Base-by-base conservation (phyloP, 2,113 vertebrate species). In the Amphiprion ocellaris region DNA sequence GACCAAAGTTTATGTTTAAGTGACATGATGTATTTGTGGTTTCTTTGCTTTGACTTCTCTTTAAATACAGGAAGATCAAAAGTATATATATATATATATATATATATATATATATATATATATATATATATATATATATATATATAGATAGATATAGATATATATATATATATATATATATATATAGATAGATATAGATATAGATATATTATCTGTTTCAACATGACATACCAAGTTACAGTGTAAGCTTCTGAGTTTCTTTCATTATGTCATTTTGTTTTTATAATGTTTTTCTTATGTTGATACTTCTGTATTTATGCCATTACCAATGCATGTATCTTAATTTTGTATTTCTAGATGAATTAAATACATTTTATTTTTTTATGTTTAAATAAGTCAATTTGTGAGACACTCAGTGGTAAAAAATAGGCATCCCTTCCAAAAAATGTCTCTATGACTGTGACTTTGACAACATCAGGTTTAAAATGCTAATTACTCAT, bases 331-430 rank as follows among this genome's bases (percentile, higher is more conserved):
- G 88, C 86, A 91, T 91, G 87, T 82, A 83, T 82, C 69, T 74
- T 74, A 30, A 80, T 90, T 91, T 91, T 91, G 61, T 90, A 90
- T 90, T 90, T 76, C 65, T 39, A 64, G 76, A 84, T 65, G 8
- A 85, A 77, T 90, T 87, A 83, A 89, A 87, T 86, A 78, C 74
- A 77, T 73, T 74, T 74, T 84, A 68, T n/a, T 8, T 77, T 71
- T 77, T 24, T 52, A 41, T 41, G 39, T 41, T 12, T 41, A 2
- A 12, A 41, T 6, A 41, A 41, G 39, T 41, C 39, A 11, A 9
- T 12, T 10, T 12, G 9, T 10, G 9, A 11, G 39, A 41, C 30
- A 1, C 4, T 30, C 30, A 30, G 30, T 30, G 9, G 39, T 12
- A 41, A 41, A 10, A 3, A 11, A 11, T 3, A 11, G 10, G 2